Evolutionary conservation across 2,888 invertebrate species (phyloP).

Genomic region (Apotomis turbidana): DNA sequence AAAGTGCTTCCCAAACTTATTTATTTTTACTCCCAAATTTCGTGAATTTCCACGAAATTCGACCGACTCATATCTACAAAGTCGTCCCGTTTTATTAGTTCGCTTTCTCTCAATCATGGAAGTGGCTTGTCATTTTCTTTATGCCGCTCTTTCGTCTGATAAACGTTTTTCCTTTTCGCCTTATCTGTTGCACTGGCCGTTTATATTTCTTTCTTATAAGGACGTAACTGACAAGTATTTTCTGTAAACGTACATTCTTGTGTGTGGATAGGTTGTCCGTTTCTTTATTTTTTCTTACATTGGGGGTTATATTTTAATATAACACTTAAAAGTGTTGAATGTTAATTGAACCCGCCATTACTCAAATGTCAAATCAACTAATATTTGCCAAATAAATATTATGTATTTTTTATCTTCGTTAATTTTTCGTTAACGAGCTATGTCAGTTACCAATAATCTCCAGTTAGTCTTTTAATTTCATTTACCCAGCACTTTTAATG

Average conservation of each 20-base stretch:
- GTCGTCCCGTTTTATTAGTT: constrained; percentile 4
- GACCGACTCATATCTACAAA: neutral
- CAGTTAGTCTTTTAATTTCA: no score
- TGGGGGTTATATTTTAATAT: no score
- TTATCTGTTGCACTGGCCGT: constrained; percentile 8
- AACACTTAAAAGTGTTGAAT: no score
- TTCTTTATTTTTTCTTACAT: neutral
- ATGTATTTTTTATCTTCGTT: no score
- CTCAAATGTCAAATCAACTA: no score
- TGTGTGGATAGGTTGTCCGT: neutral
- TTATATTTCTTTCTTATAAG: neutral
- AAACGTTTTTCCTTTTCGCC: constrained; percentile 16
- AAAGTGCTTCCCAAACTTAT: no score
- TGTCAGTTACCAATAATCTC: no score
- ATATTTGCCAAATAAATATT: no score
- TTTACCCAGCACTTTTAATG: no score
- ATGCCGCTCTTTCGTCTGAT: constrained; percentile 20
- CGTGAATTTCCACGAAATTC: neutral
- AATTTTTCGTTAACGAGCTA: no score
- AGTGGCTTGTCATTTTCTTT: constrained; percentile 29
- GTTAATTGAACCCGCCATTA: no score
- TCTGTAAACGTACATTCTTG: neutral
- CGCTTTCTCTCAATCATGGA: constrained; percentile 25
- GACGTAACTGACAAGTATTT: neutral
- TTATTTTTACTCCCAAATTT: neutral